These are phyloP conservation scores for Drosophila cyrtoloma DNA, from an alignment of 2,888 invertebrate species.

Conservation along the genomic window DNA sequence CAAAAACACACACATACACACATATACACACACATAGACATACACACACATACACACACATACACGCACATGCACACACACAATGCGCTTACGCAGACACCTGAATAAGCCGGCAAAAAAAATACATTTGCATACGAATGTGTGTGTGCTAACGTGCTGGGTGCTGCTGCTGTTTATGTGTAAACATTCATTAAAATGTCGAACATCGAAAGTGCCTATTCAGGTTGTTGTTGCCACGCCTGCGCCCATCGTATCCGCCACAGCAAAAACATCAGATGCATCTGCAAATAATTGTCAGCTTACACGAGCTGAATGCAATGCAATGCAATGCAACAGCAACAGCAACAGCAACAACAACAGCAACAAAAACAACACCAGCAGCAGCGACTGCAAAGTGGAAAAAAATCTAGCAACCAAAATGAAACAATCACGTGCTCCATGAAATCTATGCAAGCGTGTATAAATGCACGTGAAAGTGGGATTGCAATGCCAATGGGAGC, in stretches of 20 bases:
- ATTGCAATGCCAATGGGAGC: conserved; percentile 48
- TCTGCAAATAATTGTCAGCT: conserved; percentile 83
- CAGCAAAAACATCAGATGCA: conserved; percentile 53
- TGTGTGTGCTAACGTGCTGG: conserved; percentile 43
- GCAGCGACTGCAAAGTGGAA: conserved; percentile 10
- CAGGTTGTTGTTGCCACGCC: conserved; percentile 77
- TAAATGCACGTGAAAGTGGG: conserved; percentile 79
- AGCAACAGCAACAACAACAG: conserved; percentile 12
- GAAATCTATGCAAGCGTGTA: conserved; percentile 80
- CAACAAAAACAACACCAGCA: conserved; percentile 16
- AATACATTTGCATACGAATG: conserved; percentile 54
- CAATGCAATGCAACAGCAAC: conserved; percentile 12
- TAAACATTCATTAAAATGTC: conserved; percentile 81
- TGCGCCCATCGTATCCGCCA: conserved; percentile 66
- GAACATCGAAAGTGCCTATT: conserved; percentile 81
- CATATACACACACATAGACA: conserved; percentile 13
- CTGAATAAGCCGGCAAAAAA: conserved; percentile 63
- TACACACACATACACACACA: neutral
- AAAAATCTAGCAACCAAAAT: conserved; percentile 74
- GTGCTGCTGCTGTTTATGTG: conserved; percentile 70
- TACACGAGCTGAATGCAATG: conserved; percentile 73
- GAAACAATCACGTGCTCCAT: conserved; percentile 81
- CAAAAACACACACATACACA: neutral
- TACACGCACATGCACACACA: conserved; percentile 7
- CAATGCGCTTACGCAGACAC: conserved; percentile 36